Evolutionary conservation across 1,140 invertebrate species (phyloP).

Genomic region (Diachasmimorpha longicaudata): DNA sequence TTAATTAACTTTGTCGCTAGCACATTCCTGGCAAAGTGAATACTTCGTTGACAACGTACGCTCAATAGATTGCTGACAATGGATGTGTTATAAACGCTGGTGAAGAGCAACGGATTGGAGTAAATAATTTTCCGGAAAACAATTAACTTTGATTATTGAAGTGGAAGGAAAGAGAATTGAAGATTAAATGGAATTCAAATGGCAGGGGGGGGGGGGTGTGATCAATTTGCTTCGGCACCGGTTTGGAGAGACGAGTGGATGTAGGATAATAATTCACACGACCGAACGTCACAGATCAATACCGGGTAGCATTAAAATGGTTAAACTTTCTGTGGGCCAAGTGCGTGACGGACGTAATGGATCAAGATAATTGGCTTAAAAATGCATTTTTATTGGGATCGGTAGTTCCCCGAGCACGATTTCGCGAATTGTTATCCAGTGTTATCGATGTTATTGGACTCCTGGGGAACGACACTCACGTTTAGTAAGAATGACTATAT

Average conservation of each 20-base stretch:
- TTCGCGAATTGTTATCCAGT: no score
- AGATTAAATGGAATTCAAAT: not conserved
- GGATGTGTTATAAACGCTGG: not conserved
- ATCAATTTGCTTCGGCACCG: not conserved
- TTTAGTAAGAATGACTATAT: no score
- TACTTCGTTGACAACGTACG: not conserved
- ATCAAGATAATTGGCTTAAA: not conserved
- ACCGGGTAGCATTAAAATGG: not conserved
- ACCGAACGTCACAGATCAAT: not conserved
- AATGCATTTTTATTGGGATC: not conserved
- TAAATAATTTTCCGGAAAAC: not conserved
- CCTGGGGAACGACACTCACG: no score
- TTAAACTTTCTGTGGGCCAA: not conserved
- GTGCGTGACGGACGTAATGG: not conserved
- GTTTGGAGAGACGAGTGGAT: not conserved
- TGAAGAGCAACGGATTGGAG: not conserved
- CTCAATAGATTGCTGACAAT: not conserved
- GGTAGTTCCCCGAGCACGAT: no score
- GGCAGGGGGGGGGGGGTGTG: no score
- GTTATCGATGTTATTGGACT: no score
- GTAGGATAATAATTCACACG: not conserved
- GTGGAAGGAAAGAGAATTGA: not conserved
- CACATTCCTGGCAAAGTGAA: not conserved
- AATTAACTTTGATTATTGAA: not conserved
- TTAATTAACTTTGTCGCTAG: not conserved